Evolutionary conservation across 2,797 vertebrate genomes (phyloP).

Genomic region (Dallia pectoralis): DNA sequence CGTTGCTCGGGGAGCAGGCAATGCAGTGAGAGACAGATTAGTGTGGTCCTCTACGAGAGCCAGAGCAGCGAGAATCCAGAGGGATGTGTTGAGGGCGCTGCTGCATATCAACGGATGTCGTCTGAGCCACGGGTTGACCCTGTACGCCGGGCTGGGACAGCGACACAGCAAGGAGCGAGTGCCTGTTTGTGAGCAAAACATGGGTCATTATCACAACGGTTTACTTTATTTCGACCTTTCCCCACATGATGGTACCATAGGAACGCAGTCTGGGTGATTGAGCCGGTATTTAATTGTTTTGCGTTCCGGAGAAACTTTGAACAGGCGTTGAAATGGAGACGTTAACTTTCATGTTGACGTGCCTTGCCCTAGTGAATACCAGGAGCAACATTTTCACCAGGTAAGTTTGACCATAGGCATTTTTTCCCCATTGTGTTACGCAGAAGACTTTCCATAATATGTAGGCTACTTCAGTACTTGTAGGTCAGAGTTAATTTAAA

Average conservation of each 20-base stretch:
- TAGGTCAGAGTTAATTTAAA: background rate
- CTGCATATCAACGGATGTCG: background rate
- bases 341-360: constrained; percentile 72
- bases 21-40: constrained; percentile 57
- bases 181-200: constrained; percentile 39
- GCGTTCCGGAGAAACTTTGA: constrained; percentile 53
- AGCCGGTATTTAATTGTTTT: constrained; percentile 5
- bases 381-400: constrained; percentile 80
- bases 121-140: constrained; percentile 25
- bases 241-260: constrained; percentile 56
- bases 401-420: constrained; percentile 70
- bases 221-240: constrained; percentile 45
- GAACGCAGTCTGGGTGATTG: constrained; percentile 39
- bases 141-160: constrained; percentile 39
- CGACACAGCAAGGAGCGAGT: background rate
- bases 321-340: constrained; percentile 76
- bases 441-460: background rate
- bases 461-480: no score
- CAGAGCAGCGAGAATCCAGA: constrained; percentile 36
- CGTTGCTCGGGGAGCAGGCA: constrained; percentile 52
- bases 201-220: constrained; percentile 57
- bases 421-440: background rate
- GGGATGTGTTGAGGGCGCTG: constrained; percentile 28
- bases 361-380: constrained; percentile 77
- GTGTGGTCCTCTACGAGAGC: constrained; percentile 25